Evolutionary conservation across 2,797 vertebrate genomes (phyloP).

Genomic region (Sciaenops ocellatus): DNA sequence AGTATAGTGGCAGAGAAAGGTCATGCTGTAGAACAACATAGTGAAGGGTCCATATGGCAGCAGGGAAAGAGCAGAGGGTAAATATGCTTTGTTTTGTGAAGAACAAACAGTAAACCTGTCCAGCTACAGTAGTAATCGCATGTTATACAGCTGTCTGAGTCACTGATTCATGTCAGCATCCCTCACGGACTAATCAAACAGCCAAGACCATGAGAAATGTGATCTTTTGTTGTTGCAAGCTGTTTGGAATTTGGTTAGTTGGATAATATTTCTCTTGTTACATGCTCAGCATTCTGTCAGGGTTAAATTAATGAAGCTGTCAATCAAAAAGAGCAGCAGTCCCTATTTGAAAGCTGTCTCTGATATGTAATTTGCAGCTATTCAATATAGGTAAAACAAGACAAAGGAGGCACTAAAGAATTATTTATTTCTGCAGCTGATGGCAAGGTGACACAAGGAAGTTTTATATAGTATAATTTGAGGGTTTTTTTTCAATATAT

Average conservation of each 20-base stretch:
- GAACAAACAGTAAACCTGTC: conserved; percentile 21
- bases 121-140: neutral
- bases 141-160: conserved; percentile 26
- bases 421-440: neutral
- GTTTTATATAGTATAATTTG: neutral
- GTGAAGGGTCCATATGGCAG: conserved; percentile 26
- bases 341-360: neutral
- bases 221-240: conserved; percentile 6
- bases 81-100: conserved; percentile 20
- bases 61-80: conserved; percentile 18
- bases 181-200: neutral
- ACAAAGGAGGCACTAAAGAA: neutral
- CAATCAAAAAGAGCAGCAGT: conserved; percentile 22
- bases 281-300: conserved; percentile 20
- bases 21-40: conserved; percentile 26
- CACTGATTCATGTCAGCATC: conserved; percentile 19
- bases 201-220: neutral
- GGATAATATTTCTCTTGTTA: neutral
- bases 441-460: neutral
- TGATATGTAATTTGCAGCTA: conserved; percentile 6
- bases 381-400: conserved; percentile 11
- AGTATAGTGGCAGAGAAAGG: neutral
- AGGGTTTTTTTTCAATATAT: no score
- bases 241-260: conserved; percentile 8
- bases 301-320: conserved; percentile 41